Evolutionary conservation across 53 echinoderm and acorn worm genomes (phyloP), one percentile per base, ranked within the genome.

Genomic region (Pentamera pediparva): DNA sequence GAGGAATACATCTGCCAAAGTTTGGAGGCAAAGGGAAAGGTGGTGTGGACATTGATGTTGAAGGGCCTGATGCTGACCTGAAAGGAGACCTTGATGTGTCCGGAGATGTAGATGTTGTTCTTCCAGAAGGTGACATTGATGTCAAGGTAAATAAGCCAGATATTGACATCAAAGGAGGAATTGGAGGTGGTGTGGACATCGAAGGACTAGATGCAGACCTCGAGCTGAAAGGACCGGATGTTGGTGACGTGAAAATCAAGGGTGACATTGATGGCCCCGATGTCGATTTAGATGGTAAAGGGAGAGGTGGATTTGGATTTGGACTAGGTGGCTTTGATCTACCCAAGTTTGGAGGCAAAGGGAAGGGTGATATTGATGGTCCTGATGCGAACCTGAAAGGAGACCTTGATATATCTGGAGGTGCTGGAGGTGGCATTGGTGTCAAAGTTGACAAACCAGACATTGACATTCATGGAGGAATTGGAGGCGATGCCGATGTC

Each of bases 271-370:
- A 82, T 36, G 79, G 59, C 9, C 86, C 82, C 61, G 78, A 86
- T n/a, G n/a, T n/a, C n/a, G n/a, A n/a, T n/a, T n/a, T 13, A 1
- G 71, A 64, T 47, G 36, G 79, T 20, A 82, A 75, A 43, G 48
- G 39, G 38, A 82, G 76, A 76, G 76, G 76, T 56, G 83, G 83
- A 32, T 83, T 87, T 79, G 75, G 83, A 63, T 83, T 87, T 74
- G 75, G 79, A 40, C 69, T 83, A 29, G 72, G 72, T 4, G 59
- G 59, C 11, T 12, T 61, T 4, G 32, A 61, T 61, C 36, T 64
- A 10, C 64, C 64, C 19, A 37, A 39, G 22, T 76, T 43, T 51
- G 65, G 17, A 43, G 80, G 79, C 29, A 75, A 75, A 50, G 69
- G 76, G 60, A 62, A 71, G 61, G 81, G 69, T 24, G 86, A 75